These are phyloP conservation scores for Caenorhabditis drosophilae DNA, from an alignment of 2,888 invertebrate species.

Conservation along the genomic window DNA sequence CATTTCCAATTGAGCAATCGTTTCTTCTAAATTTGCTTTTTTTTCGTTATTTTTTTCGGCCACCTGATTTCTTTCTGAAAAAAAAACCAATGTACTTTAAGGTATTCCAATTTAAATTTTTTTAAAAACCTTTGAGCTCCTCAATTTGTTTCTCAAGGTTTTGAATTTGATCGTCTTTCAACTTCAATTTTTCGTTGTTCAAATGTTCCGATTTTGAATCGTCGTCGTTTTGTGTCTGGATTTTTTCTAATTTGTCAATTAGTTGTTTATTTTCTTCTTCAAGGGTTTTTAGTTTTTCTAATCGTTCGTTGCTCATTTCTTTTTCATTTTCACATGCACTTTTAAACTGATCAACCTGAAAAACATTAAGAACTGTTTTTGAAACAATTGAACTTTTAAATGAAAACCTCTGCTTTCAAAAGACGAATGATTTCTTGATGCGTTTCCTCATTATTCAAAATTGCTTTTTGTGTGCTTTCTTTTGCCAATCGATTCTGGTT, in stretches of 20 bases:
- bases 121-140: too few relatives aligned
- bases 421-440: conserved; percentile 33
- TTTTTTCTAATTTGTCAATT: conserved; percentile 49
- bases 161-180: too few relatives aligned
- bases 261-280: conserved; percentile 62
- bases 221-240: too few relatives aligned
- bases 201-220: too few relatives aligned
- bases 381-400: not conserved
- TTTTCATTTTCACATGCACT: conserved; percentile 30
- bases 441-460: conserved; percentile 41
- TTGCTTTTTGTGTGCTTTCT: conserved; percentile 41
- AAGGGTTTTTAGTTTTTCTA: conserved; percentile 54
- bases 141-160: too few relatives aligned
- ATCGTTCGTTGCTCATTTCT: conserved; percentile 23
- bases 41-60: conserved; percentile 12
- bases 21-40: conserved; percentile 19
- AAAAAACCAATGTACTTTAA: too few relatives aligned
- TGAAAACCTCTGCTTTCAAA: conserved; percentile 23
- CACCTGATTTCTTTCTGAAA: too few relatives aligned
- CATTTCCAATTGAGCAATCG: conserved; percentile 18
- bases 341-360: conserved; percentile 40
- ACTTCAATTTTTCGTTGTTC: too few relatives aligned
- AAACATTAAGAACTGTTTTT: not conserved
- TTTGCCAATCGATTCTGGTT: conserved; percentile 42
- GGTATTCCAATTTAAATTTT: too few relatives aligned